Evolutionary conservation across 1,140 invertebrate genomes (phyloP).

Genomic region (Mactra quadrangularis): DNA sequence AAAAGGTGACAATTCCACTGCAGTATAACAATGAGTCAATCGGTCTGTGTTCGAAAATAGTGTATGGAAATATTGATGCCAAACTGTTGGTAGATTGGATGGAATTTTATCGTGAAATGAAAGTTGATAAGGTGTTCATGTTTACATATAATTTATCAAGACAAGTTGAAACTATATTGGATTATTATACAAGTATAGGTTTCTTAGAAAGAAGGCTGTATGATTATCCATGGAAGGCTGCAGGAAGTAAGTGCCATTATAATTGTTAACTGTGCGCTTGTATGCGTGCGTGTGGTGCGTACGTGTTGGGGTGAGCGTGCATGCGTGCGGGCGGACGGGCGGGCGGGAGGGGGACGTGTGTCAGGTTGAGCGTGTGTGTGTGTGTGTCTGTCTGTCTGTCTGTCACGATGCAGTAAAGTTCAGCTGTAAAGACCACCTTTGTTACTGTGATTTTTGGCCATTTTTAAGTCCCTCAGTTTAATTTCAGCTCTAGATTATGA

Average conservation of each 20-base stretch:
- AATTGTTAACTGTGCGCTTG: no score
- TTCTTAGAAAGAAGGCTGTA: conserved; percentile 27
- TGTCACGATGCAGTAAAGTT: no score
- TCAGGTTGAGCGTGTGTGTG: no score
- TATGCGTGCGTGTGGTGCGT: no score
- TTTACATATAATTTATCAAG: conserved; percentile 6
- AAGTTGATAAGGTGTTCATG: conserved; percentile 42
- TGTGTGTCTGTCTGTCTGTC: no score
- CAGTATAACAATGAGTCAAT: conserved; percentile 5
- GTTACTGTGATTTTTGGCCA: no score
- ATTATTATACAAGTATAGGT: conserved; percentile 38
- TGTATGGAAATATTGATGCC: conserved; percentile 19
- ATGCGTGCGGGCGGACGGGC: no score
- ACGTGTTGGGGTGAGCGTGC: no score
- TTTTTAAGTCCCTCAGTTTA: no score
- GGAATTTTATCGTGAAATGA: conserved; percentile 38
- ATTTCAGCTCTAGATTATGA: no score
- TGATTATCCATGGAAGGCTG: conserved; percentile 41
- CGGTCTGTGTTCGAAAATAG: conserved; percentile 37
- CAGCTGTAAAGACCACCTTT: no score
- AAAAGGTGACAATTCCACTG: neutral
- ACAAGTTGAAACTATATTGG: neutral
- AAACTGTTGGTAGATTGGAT: conserved; percentile 34
- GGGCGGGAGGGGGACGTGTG: no score
- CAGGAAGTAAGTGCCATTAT: conserved; percentile 31